Conservation (phyloP, 2,797 vertebrate species). For the Pseudochirops cupreus region DNA sequence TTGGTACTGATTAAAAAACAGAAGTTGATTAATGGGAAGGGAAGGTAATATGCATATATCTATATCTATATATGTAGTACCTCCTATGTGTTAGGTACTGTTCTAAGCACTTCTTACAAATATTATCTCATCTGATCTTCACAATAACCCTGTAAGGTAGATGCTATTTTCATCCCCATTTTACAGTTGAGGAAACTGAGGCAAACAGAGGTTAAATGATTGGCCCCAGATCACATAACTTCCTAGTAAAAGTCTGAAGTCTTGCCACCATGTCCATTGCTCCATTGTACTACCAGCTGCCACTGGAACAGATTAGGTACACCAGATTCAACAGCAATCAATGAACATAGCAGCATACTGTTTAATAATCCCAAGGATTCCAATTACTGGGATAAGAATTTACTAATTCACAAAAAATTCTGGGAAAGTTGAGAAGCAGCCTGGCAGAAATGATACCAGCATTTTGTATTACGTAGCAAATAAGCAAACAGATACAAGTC, state of each 20-base stretch:
- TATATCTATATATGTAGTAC: neutral
- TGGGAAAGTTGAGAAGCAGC: neutral
- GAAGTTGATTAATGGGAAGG: too few species aligned
- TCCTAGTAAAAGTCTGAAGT: neutral
- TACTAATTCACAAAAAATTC: neutral
- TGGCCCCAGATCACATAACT: neutral
- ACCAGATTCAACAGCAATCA: neutral
- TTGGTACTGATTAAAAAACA: too few species aligned
- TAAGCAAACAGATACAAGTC: neutral
- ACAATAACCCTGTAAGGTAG: neutral
- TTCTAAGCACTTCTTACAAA: neutral
- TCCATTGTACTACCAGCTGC: neutral
- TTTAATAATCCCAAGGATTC: neutral
- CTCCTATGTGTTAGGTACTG: neutral
- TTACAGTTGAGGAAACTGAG: neutral
- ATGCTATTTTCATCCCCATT: neutral
- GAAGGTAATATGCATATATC: too few species aligned
- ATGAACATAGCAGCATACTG: neutral
- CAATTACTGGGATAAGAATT: neutral
- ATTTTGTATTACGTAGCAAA: neutral
- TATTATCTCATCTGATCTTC: neutral
- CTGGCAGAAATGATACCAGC: too few species aligned
- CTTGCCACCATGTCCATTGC: neutral
- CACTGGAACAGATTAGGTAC: neutral
- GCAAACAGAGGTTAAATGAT: neutral